Evolutionary conservation across 1,140 invertebrate species (phyloP), one percentile per base, ranked within the genome.

Genomic region (Bombus sylvicola): DNA sequence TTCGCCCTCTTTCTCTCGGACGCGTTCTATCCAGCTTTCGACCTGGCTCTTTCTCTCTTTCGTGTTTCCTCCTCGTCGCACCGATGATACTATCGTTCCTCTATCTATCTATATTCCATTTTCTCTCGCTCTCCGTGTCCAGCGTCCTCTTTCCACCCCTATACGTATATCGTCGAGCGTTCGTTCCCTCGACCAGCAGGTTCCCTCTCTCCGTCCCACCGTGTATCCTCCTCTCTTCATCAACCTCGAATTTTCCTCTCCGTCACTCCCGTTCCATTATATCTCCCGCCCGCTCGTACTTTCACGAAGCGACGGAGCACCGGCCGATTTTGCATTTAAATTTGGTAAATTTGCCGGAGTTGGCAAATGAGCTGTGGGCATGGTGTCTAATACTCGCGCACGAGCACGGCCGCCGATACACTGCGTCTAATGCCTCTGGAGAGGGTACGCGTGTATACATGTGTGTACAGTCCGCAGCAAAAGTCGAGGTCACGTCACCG

Each of bases 281-380:
- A 62, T 57, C 71, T 25, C 82, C 64, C 22, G 47, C 80, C 83
- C 86, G 80, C 85, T 82, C 81, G 53, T 62, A 75, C 80, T 83
- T 74, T 68, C 89, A 73, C 82, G 85, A 71, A 91, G 78, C 87
- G 87, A 82, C 86, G 85, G 82, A 89, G 86, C 90, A 86, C 82
- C 89, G 88, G 91, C 93, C 93, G 94, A 94, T 94, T 94, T 94
- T 94, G 93, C 94, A 94, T 94, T 94, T 94, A 94, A 94, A 94
- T 94, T 94, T 94, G 92, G 92, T 93, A 94, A 94, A 94, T 94
- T 94, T 94, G 91, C 93, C 93, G 90, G 92, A 94, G 93, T 94
- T 94, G 93, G 93, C 94, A 94, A 94, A 94, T 94, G 94, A 94
- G 94, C 94, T 94, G 94, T 92, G 92, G 92, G 92, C 92, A 93